Evolutionary conservation across 2,113 vertebrate genomes (phyloP), one percentile per base, ranked within the genome.

Genomic region (Elaphurus davidianus): DNA sequence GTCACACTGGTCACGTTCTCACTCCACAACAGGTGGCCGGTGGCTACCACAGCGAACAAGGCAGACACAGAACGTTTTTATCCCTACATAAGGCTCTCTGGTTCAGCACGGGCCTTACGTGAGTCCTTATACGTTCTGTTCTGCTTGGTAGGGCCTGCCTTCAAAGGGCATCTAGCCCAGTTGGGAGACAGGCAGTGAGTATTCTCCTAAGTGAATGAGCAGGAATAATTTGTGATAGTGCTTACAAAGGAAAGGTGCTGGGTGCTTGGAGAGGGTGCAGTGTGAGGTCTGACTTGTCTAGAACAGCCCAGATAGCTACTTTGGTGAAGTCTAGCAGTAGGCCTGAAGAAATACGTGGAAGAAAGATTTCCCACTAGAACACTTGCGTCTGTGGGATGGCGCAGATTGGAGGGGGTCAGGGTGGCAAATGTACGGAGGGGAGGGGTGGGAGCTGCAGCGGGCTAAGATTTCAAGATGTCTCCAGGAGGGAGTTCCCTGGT

Each of bases 321-420:
- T 28, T 9, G 40, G 43, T 27, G 43, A 85, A 12, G n/a, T 13
- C 19, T 45, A 54, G 28, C 25, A 7, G 16, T 43, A 81, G 40
- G 15, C 15, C 25, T 28, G 2, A 30, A 78, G 5, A 64, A 78
- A 60, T 16, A 19, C 14, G 0, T 28, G 16, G 5, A 23, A 36
- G 62, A 78, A 25, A 6, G 2, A 3, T 45, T n/a, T 85, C 15
- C 40, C 9, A 16, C 52, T 78, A 45, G 87, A 45, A 62, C 30
- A 12, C 9, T 3, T 25, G 1, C 3, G 8, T 13, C 4, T 1
- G 10, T 6, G 33, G 60, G 33, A 45, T 1, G 30, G 33, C 28
- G 3, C 43, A 19, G 4, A 45, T 11, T 21, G 9, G 21, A 9
- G 5, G 0, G 5, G 8, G 57, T 17, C 81, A 57, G 52, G 12